These are phyloP conservation scores for Drosophila setifemur DNA, from an alignment of 1,140 invertebrate genomes.

Conservation along the genomic window DNA sequence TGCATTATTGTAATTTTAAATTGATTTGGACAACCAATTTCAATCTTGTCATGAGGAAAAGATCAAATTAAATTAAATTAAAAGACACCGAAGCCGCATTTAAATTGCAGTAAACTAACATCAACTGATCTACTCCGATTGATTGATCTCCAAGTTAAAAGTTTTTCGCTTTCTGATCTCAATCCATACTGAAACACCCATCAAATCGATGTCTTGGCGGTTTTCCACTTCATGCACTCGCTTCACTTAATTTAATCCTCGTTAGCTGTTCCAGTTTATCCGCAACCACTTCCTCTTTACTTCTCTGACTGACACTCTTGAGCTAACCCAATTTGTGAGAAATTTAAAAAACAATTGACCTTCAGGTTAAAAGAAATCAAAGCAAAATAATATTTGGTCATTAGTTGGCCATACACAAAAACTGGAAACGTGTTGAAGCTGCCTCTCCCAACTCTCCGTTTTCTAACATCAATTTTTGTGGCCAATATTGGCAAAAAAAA, in stretches of 20 bases:
- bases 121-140: conserved; percentile 1
- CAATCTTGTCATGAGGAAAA: too few species aligned
- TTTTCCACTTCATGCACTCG: conserved; percentile 13
- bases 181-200: background rate
- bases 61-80: too few species aligned
- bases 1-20: too few species aligned
- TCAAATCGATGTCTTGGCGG: background rate
- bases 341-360: conserved; percentile 64
- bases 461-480: conserved; percentile 44
- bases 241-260: background rate
- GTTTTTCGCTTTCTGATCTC: conserved; percentile 13
- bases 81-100: conserved; percentile 10
- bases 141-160: conserved; percentile 6
- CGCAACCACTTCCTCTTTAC: conserved; percentile 9
- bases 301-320: conserved; percentile 17
- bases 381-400: conserved; percentile 74
- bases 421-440: conserved; percentile 50
- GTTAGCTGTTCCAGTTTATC: conserved; percentile 22
- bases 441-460: background rate
- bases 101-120: conserved; percentile 5
- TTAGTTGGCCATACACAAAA: conserved; percentile 55
- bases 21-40: too few species aligned
- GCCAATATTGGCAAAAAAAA: conserved; percentile 45
- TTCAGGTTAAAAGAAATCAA: conserved; percentile 67
- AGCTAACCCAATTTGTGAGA: conserved; percentile 54